Evolutionary conservation across 2,113 vertebrate genomes (phyloP), one percentile per base, ranked within the genome.

Genomic region (Neofelis nebulosa): DNA sequence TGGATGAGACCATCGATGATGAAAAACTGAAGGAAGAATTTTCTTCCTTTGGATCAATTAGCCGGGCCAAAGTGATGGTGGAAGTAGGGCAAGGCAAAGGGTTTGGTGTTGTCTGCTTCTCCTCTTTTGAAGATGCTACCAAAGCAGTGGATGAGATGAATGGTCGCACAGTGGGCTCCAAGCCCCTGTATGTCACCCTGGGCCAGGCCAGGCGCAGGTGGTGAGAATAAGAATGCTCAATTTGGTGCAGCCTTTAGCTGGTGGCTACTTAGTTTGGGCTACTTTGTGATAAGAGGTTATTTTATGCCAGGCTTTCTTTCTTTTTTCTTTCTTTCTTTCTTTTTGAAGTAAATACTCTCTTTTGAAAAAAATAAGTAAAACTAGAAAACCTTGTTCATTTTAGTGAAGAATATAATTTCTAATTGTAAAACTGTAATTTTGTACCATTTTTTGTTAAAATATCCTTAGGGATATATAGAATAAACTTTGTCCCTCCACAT

Each of bases 91-190:
- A 99, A 97, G 99, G 99, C 98, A 99, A 99, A 98, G 99, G 99
- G 38, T 99, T 99, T 94, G 99, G 99, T 92, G 99, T 99, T 33
- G 99, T 99, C 97, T 99, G 99, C 98, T 99, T 99, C 98, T 99
- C 99, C 86, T 99, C 99, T 69, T 99, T 99, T 33, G 99, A 99
- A 98, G 99, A 99, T 97, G 99, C 99, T 84, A 99, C 99, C 38
- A 99, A 99, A 98, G 99, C 99, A 0, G 99, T 99, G 96, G 99
- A 99, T 11, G 99, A 99, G 98, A 99, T 99, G 99, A 99, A 99
- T 3, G 99, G 99, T 41, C 99, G 99, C 27, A 99, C 99, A 18
- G 99, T 99, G 97, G 99, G 99, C 98, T 99, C 99, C 80, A 99
- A 99, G 98, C 99, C 99, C 0, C 96, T 99, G 87, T 99, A 99